phyloP scores from a whole-genome alignment of 1,140 invertebrate genomes.

The Lanistes nyassanus region DNA sequence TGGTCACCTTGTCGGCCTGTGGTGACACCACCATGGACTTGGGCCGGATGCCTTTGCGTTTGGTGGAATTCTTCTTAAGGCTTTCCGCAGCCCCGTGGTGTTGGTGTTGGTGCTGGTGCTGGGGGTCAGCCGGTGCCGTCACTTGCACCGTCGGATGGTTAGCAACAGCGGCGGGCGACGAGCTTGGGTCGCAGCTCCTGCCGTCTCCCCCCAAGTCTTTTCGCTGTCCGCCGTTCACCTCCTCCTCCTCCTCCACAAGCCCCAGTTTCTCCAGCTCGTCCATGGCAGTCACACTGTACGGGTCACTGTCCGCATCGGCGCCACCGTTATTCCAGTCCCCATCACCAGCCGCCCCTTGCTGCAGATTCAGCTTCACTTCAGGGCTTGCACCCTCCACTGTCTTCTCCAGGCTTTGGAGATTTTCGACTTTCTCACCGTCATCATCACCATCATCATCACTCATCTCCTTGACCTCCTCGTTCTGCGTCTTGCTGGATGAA shows the following conservation, averaged over 20 bases:
- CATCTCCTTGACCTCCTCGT: too few relatives aligned
- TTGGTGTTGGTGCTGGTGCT: neutral
- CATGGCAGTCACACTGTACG: conserved; percentile 62
- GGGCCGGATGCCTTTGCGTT: conserved; percentile 36
- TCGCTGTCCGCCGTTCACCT: conserved; percentile 21
- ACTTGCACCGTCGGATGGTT: neutral
- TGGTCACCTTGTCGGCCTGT: conserved; percentile 27
- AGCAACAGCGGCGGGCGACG: neutral
- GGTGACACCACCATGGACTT: conserved; percentile 52
- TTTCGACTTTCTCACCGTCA: conserved; percentile 20
- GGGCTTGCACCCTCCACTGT: neutral
- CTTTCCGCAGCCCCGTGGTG: conserved; percentile 4
- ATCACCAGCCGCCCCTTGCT: conserved; percentile 63
- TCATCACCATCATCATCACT: neutral
- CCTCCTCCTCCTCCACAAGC: conserved; percentile 42
- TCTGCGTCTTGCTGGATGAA: too few relatives aligned
- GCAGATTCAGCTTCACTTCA: conserved; percentile 5
- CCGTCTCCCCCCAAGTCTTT: neutral
- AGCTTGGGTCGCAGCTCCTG: neutral
- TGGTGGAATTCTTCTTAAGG: conserved; percentile 19
- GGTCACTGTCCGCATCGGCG: conserved; percentile 46
- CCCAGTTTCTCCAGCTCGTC: conserved; percentile 61
- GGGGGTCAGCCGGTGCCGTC: neutral
- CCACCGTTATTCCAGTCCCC: conserved; percentile 84
- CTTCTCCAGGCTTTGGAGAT: conserved; percentile 13